Conservation (phyloP, 2,888 invertebrate genomes). For the Syrphus vitripennis region DNA sequence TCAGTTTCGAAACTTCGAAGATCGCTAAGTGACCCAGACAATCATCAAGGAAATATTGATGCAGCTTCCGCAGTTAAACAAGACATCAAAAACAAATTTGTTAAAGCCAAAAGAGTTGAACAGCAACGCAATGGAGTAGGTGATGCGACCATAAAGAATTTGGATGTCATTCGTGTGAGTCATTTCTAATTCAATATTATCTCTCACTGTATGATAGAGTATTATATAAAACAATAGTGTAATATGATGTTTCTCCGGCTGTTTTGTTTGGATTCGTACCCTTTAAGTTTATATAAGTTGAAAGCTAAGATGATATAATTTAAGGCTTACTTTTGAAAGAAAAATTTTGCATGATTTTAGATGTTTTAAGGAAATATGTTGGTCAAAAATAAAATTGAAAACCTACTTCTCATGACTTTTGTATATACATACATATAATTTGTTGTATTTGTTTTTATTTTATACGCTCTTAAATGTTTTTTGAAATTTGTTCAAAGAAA, state of each 20-base stretch:
- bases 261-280: background rate
- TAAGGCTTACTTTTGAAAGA: background rate
- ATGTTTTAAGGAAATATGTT: background rate
- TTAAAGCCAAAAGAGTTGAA: constrained; percentile 24
- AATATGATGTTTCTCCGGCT: background rate
- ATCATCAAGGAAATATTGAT: constrained; percentile 75
- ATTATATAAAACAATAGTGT: background rate
- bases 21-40: constrained; percentile 79
- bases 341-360: background rate
- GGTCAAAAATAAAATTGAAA: background rate
- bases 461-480: background rate
- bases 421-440: too few relatives aligned
- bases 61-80: constrained; percentile 7
- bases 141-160: constrained; percentile 74
- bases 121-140: constrained; percentile 61
- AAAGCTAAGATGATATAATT: background rate
- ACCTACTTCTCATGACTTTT: background rate
- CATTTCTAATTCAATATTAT: constrained; percentile 75
- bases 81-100: constrained; percentile 29
- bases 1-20: constrained; percentile 78
- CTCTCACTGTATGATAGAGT: background rate
- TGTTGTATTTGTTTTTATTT: background rate
- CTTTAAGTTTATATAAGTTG: background rate
- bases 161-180: constrained; percentile 79
- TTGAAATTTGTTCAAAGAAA: too few relatives aligned